Conservation (phyloP, 2,888 invertebrate genomes). For the Ormyrus thymus region DNA sequence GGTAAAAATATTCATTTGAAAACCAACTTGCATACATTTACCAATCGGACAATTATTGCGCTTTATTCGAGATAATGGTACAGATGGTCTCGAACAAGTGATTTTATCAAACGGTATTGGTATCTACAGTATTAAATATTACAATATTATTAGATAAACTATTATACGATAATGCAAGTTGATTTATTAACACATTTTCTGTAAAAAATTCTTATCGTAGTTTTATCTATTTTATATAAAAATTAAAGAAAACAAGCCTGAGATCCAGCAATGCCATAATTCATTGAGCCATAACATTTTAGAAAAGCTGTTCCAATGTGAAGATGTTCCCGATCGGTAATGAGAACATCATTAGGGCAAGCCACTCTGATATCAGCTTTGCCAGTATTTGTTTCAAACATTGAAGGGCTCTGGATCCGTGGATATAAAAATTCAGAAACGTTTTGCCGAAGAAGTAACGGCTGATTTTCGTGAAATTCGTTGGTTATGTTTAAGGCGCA, state of each 20-base stretch:
- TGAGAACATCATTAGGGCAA: slow-evolving; percentile 14
- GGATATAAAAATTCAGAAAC: slow-evolving; percentile 22
- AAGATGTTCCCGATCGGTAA: background rate
- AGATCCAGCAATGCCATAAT: slow-evolving; percentile 17
- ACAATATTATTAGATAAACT: background rate
- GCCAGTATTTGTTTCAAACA: slow-evolving; percentile 1
- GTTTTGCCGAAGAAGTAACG: slow-evolving; percentile 23
- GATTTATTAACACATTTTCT: too few relatives aligned
- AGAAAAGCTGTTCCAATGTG: slow-evolving; percentile 27
- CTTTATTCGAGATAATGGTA: background rate
- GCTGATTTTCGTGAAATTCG: slow-evolving; percentile 10
- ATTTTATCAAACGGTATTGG: slow-evolving; percentile 7
- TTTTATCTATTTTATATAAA: background rate
- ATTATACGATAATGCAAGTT: too few relatives aligned
- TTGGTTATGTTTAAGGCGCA: slow-evolving; percentile 26
- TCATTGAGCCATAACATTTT: background rate
- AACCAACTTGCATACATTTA: slow-evolving; percentile 30
- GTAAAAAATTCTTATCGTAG: too few relatives aligned
- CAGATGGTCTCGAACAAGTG: background rate
- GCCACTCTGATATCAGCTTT: slow-evolving; percentile 19
- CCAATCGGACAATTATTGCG: slow-evolving; percentile 20
- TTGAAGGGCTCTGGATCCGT: slow-evolving; percentile 17
- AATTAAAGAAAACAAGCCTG: slow-evolving; percentile 1
- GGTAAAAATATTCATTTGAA: slow-evolving; percentile 21
- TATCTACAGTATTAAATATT: background rate